Percentiles rank a stretch among this genome's conserved stretches.
Evolutionary conservation across 2,797 vertebrate species (phyloP).

Genomic region (Hipposideros larvatus): DNA sequence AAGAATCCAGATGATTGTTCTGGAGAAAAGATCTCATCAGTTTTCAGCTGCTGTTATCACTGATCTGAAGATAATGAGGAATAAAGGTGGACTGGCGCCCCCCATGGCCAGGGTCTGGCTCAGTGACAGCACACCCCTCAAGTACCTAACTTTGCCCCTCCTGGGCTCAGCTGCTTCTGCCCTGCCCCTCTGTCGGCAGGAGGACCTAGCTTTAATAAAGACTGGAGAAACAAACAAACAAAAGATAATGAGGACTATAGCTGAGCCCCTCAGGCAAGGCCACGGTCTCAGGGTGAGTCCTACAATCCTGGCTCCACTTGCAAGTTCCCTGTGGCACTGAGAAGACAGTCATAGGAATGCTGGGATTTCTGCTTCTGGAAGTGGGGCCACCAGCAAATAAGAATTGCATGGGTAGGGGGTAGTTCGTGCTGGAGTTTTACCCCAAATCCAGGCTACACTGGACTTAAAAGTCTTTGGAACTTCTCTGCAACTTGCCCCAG

Average conservation of each 20-base stretch:
- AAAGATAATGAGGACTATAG: not conserved
- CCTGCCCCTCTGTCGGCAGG: not conserved
- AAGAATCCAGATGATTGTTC: not conserved
- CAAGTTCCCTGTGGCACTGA: not conserved
- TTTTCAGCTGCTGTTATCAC: not conserved
- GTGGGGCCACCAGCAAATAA: not conserved
- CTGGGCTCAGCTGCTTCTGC: not conserved
- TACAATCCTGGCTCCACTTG: not conserved
- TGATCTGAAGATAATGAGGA: not conserved
- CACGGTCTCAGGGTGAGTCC: not conserved
- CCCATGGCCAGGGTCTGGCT: not conserved
- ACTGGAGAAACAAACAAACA: slow-evolving; percentile 55
- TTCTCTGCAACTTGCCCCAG: not conserved
- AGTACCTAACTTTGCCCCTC: not conserved
- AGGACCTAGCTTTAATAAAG: slow-evolving; percentile 82
- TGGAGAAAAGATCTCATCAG: slow-evolving; percentile 5
- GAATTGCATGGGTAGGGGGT: not conserved
- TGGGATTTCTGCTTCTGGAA: slow-evolving; percentile 13
- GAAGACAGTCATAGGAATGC: not conserved
- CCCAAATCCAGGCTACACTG: not conserved
- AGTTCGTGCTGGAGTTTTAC: not conserved
- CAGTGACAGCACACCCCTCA: not conserved
- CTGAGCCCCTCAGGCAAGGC: not conserved
- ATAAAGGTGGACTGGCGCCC: not conserved
- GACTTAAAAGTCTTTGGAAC: not conserved